phyloP scores from a whole-genome alignment of 2,797 vertebrate genomes.

The Gambelia wislizenii region DNA sequence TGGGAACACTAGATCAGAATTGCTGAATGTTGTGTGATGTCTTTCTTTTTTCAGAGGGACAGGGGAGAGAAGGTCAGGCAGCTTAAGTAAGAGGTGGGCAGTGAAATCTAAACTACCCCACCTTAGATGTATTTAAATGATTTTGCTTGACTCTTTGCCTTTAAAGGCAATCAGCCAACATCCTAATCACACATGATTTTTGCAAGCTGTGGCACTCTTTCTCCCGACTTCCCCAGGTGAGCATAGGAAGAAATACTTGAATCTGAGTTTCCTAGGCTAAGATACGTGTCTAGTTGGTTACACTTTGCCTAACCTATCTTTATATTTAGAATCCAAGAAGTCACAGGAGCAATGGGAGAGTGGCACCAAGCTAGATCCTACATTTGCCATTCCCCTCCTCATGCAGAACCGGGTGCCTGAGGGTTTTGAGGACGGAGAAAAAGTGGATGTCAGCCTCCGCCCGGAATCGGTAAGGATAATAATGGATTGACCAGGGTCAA shows the following conservation, averaged over 20 bases:
- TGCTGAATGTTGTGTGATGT: no score
- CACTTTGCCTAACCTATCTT: background rate
- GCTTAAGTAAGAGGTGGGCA: background rate
- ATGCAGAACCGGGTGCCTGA: conserved; percentile 56
- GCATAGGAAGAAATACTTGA: background rate
- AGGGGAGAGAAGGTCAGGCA: background rate
- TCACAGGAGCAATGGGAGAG: conserved; percentile 69
- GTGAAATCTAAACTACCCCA: background rate
- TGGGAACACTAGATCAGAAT: no score
- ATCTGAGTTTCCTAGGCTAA: background rate
- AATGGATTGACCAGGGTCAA: background rate
- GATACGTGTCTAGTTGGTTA: background rate
- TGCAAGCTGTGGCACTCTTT: background rate
- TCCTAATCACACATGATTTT: background rate
- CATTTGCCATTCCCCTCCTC: conserved; percentile 68
- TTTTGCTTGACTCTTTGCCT: background rate
- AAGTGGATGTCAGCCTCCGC: conserved; percentile 46
- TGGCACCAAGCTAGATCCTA: conserved; percentile 42
- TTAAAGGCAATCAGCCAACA: background rate
- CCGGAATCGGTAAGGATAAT: conserved; percentile 64
- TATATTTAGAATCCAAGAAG: conserved; percentile 69
- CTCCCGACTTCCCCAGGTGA: background rate
- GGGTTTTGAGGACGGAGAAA: conserved; percentile 31
- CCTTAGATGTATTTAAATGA: background rate
- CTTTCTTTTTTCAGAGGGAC: background rate